Percentiles rank a stretch among this genome's conserved stretches.
phyloP scores from a whole-genome alignment of 2,797 vertebrate genomes.

The Lacerta bilineata region DNA sequence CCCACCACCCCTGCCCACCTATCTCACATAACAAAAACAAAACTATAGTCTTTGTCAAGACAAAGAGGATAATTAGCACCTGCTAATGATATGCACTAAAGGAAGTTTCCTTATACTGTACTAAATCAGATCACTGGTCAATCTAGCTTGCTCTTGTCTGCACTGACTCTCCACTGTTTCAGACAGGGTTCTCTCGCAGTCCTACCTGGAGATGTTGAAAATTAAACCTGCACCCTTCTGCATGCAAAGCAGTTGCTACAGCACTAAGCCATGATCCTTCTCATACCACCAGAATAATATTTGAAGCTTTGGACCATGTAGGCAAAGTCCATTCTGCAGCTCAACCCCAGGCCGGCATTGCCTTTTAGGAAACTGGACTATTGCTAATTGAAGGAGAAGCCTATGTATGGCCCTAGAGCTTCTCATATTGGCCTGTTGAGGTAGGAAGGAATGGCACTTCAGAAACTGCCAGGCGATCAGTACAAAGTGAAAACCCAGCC shows the following conservation, averaged over 20 bases:
- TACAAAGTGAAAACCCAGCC: background rate
- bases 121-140: no score
- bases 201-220: no score
- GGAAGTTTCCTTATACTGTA: no score
- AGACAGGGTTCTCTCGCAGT: no score
- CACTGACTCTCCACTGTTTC: no score
- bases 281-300: background rate
- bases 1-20: background rate
- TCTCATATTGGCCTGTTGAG: background rate
- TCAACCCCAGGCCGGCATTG: background rate
- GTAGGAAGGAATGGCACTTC: background rate
- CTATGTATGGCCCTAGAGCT: background rate
- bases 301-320: background rate
- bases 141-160: no score
- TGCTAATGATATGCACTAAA: no score
- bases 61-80: background rate
- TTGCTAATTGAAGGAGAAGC: background rate
- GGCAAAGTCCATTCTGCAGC: background rate
- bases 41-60: background rate
- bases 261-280: no score
- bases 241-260: no score
- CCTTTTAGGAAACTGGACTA: background rate
- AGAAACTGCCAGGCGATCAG: background rate
- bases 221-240: no score
- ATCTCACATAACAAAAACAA: background rate